phyloP scores from a whole-genome alignment of 2,797 vertebrate species.

The Iguana delicatissima region DNA sequence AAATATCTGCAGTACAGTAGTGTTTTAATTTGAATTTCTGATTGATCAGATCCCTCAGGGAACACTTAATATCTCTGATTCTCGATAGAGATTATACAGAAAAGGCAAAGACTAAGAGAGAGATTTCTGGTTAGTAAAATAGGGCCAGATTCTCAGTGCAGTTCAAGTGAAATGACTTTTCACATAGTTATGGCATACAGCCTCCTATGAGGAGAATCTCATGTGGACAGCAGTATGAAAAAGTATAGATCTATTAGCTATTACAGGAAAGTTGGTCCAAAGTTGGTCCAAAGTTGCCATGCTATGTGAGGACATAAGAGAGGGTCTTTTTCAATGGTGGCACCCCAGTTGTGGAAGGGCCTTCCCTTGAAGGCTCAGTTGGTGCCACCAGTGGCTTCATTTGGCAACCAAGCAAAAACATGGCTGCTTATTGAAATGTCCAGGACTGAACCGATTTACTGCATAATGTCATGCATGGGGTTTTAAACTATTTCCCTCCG shows the following conservation, averaged over 20 bases:
- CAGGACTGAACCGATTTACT: too few species aligned
- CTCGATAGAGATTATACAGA: neutral
- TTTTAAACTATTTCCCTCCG: too few species aligned
- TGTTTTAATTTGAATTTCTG: constrained; percentile 9
- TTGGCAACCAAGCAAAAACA: too few species aligned
- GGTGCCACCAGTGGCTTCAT: too few species aligned
- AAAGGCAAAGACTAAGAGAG: neutral
- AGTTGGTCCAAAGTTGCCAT: neutral
- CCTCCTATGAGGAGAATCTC: neutral
- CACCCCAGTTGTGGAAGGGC: too few species aligned
- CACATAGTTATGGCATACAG: neutral
- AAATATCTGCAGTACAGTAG: neutral
- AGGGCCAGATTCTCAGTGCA: neutral
- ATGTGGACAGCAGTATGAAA: neutral
- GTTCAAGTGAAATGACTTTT: neutral
- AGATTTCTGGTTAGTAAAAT: neutral
- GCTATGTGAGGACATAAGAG: too few species aligned
- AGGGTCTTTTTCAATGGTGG: too few species aligned
- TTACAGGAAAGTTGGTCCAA: neutral
- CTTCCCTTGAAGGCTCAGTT: too few species aligned
- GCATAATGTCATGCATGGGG: too few species aligned
- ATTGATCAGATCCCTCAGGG: neutral
- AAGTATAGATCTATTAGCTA: neutral
- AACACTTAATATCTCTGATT: neutral
- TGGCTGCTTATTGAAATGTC: too few species aligned